These are phyloP conservation scores for Mythimna albipuncta DNA, from an alignment of 2,888 invertebrate genomes.

Conservation along the genomic window DNA sequence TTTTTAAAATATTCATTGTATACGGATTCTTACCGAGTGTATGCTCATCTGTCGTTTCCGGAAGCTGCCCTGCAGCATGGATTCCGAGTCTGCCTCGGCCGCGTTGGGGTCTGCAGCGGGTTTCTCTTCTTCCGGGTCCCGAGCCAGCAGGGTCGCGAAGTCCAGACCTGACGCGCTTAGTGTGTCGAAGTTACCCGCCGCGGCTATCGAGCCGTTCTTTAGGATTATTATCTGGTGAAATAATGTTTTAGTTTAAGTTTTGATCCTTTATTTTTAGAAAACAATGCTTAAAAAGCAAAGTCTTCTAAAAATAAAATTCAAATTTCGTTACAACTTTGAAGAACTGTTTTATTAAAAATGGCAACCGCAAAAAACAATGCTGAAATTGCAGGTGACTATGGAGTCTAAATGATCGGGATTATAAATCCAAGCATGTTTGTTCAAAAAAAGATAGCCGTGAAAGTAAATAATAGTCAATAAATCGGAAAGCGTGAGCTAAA, in stretches of 20 bases:
- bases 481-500: no score
- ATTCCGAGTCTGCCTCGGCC: conserved; percentile 72
- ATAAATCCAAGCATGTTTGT: no score
- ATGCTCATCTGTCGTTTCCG: conserved; percentile 88
- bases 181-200: conserved; percentile 93
- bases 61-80: conserved; percentile 82
- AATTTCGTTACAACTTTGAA: no score
- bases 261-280: not conserved
- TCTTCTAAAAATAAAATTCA: no score
- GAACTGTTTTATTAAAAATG: no score
- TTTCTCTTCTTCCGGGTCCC: conserved; percentile 84
- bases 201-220: conserved; percentile 90
- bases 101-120: conserved; percentile 63
- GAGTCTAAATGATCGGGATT: no score
- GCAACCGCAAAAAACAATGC: no score
- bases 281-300: no score
- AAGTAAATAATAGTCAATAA: no score
- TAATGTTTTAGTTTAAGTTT: not conserved
- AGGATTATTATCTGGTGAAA: conserved; percentile 89
- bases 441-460: no score
- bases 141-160: conserved; percentile 93
- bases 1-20: no score
- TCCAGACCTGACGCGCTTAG: conserved; percentile 94
- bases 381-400: no score
- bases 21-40: conserved; percentile 82